Conservation (phyloP, 2,797 vertebrate genomes). For the Lepus oiostolus region DNA sequence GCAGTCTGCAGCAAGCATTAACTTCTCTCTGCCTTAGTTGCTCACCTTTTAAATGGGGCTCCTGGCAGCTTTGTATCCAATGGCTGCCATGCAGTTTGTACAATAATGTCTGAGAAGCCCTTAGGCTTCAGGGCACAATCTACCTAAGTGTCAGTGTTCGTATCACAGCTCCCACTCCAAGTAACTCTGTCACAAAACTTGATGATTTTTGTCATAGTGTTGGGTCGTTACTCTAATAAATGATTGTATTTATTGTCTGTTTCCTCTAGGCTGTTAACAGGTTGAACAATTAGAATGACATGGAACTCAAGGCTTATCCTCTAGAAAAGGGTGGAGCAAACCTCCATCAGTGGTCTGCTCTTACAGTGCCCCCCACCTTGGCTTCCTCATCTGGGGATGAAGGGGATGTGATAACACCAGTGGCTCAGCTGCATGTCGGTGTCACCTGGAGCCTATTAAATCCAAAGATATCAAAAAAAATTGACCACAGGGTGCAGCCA, state of each 20-base stretch:
- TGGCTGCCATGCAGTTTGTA: not conserved
- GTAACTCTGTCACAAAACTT: not conserved
- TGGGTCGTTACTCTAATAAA: not conserved
- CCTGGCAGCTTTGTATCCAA: not conserved
- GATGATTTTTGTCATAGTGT: not conserved
- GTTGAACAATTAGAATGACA: not conserved
- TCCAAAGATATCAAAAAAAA: not conserved
- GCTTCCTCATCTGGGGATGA: not conserved
- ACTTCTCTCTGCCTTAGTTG: not conserved
- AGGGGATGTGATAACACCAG: not conserved
- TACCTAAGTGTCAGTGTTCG: not conserved
- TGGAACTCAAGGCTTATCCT: not conserved
- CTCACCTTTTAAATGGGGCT: not conserved
- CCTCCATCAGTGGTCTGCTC: not conserved
- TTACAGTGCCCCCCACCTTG: fast-evolving
- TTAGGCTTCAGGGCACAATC: not conserved
- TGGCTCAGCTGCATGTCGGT: not conserved
- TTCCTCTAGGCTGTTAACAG: not conserved
- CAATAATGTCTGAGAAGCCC: not conserved
- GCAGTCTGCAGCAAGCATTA: not conserved
- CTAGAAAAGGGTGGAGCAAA: not conserved
- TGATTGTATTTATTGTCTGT: not conserved
- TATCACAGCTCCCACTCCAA: not conserved
- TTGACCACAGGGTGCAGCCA: not conserved
- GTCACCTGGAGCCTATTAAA: not conserved